Conservation (phyloP, 1,140 invertebrate genomes). For the Orchestia grillus region DNA sequence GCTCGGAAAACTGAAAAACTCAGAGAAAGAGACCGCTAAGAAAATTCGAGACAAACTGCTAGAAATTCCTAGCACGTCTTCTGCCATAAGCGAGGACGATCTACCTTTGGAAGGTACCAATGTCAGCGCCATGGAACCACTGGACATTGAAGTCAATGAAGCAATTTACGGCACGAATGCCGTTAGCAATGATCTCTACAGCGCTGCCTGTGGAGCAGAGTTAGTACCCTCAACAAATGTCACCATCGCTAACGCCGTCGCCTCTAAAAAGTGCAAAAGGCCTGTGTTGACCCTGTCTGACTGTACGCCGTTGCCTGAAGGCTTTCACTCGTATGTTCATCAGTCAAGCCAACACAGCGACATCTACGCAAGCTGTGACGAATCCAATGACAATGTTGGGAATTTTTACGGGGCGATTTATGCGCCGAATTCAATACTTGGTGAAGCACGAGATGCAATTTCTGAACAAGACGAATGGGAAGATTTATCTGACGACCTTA, state of each 20-base stretch:
- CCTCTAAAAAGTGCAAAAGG: not conserved
- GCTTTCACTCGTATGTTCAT: not conserved
- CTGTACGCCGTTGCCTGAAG: conserved; percentile 22
- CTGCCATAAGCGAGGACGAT: not conserved
- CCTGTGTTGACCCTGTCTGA: not conserved
- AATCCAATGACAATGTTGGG: not conserved
- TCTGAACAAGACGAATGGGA: conserved; percentile 15
- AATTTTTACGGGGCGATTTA: not conserved
- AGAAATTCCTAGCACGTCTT: not conserved
- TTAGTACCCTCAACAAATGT: not conserved
- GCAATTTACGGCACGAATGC: conserved; percentile 45
- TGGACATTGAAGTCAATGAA: not conserved
- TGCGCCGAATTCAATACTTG: not conserved
- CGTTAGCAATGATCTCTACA: conserved; percentile 48
- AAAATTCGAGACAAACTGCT: not conserved
- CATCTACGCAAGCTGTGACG: not conserved
- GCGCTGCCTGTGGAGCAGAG: not conserved
- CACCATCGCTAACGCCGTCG: not conserved
- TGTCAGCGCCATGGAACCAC: conserved; percentile 20
- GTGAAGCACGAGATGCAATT: not conserved
- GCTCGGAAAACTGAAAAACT: not conserved
- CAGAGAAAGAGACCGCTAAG: conserved; percentile 13
- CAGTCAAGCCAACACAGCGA: not conserved
- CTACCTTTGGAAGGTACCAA: conserved; percentile 29
- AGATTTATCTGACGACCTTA: conserved; percentile 5